Evolutionary conservation across 1,140 invertebrate genomes (phyloP), one percentile per base, ranked within the genome.

Genomic region (Eubasilissa regina): DNA sequence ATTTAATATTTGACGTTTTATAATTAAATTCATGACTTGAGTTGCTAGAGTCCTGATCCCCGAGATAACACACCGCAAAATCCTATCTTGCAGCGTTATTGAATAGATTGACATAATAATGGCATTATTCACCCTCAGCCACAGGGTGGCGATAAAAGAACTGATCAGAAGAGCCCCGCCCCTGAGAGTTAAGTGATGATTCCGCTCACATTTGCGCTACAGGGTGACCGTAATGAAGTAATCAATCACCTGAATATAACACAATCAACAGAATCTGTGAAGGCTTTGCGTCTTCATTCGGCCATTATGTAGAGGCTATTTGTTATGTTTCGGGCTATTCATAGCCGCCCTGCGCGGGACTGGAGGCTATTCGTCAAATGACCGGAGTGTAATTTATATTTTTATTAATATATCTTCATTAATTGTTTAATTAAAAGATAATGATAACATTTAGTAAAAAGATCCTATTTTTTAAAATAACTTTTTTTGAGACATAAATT

Each of bases 71-170:
- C 66, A 43, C 66, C 11, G 66, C 44, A 70, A 48, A 25, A 70
- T 70, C 66, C 66, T 70, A 70, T 70, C 66, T 70, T 21, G 17
- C 44, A 53, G 44, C 66, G 12, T 70, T 70, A 70, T 70, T 70
- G 66, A 70, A 70, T 70, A 70, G 66, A 70, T 70, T 70, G 66
- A 70, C 66, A 70, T 70, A 70, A 70, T 70, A 70, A 70, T 70
- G 66, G 66, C 66, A 70, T 70, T 70, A 70, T 70, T 64, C 60
- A 43, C 9, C 17, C 55, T 58, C 21, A 19, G 55, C 55, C 17
- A 19, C 55, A 21, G 58, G 66, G 45, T 51, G 19, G 15, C 48
- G 21, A 62, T 51, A 70, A 64, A 64, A 35, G 13, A 51, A 70
- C 51, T 70, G 66, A 70, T 70, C 66, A 70, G 35, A 15, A 17